A percentile compares a stretch with the other conserved stretches of the same genome.
These are phyloP conservation scores for Ovis aries DNA, from an alignment of 2,113 vertebrate species.

Conservation along the genomic window DNA sequence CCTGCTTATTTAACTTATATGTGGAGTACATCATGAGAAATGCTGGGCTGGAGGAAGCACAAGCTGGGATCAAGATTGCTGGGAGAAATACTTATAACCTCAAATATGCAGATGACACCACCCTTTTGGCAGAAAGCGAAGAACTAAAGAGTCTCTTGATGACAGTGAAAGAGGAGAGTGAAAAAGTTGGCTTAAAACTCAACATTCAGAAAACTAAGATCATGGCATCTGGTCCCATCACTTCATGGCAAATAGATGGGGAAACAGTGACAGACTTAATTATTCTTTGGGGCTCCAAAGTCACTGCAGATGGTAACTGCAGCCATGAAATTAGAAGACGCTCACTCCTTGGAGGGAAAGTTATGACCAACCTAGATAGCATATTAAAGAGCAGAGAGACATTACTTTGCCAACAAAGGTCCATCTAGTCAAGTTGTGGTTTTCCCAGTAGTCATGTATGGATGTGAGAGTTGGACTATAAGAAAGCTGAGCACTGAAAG, in stretches of 20 bases:
- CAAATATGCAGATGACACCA: neutral
- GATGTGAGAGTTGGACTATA: neutral
- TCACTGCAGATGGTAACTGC: neutral
- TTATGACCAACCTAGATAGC: neutral
- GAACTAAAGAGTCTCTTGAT: neutral
- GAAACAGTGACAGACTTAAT: neutral
- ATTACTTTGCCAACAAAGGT: neutral
- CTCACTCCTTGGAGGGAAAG: neutral
- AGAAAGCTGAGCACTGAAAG: neutral
- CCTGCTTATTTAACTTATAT: neutral
- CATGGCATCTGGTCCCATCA: neutral
- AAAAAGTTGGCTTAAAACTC: neutral
- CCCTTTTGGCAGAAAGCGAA: neutral
- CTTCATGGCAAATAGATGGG: neutral
- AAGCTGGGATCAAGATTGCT: neutral
- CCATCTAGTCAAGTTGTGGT: neutral
- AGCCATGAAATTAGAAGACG: neutral
- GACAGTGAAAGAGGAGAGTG: neutral
- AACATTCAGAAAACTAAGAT: neutral
- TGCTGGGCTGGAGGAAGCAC: fast-evolving
- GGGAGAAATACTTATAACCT: neutral
- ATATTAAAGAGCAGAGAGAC: neutral
- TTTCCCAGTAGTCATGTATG: neutral
- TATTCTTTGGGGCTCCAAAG: neutral
- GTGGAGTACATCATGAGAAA: neutral